Conservation (phyloP, 2,888 invertebrate species). For the Eupithecia pulchellata region DNA sequence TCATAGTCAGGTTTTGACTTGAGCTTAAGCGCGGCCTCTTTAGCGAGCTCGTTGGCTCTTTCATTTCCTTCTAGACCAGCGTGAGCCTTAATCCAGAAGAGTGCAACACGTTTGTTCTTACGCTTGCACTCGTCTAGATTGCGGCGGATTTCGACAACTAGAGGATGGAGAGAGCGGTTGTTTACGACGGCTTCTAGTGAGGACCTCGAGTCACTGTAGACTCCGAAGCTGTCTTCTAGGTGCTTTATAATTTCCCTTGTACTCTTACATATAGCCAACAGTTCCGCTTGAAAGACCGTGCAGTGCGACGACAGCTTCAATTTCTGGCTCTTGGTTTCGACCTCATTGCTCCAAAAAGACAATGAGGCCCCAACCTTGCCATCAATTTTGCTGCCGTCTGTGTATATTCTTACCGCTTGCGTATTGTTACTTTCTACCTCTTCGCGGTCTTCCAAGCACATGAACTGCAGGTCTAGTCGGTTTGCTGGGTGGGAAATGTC, state of each 20-base stretch:
- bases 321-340: background rate
- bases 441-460: too few species aligned
- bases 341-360: constrained; percentile 8
- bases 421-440: too few species aligned
- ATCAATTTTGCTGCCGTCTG: constrained; percentile 15
- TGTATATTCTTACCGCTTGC: background rate
- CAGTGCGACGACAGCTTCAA: background rate
- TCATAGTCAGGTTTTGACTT: too few species aligned
- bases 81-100: too few species aligned
- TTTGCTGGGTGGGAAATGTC: too few species aligned
- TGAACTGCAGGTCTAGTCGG: too few species aligned
- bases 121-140: background rate
- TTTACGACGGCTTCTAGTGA: background rate
- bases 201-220: background rate
- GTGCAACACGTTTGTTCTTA: too few species aligned
- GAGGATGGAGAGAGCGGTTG: background rate
- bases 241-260: background rate
- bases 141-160: background rate
- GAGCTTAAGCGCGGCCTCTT: too few species aligned
- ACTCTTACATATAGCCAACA: too few species aligned
- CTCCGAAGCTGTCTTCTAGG: too few species aligned
- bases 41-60: too few species aligned
- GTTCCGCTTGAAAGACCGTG: background rate
- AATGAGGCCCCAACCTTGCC: constrained; percentile 17
- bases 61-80: too few species aligned